Evolutionary conservation across 2,113 vertebrate genomes (phyloP).

Genomic region (Aegypius monachus): DNA sequence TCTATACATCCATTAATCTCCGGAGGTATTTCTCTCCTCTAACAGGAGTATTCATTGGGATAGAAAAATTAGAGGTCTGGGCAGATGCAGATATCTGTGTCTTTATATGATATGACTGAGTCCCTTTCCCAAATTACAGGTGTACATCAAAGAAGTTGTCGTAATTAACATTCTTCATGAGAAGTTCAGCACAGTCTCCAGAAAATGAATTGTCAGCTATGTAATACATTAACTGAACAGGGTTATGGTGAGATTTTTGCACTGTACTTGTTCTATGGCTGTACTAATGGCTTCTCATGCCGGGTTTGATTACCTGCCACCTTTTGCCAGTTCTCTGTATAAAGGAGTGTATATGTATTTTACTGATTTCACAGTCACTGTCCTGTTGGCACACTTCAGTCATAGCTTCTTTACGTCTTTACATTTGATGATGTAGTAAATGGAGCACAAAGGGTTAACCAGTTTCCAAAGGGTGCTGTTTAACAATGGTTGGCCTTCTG

Average conservation of each 20-base stretch:
- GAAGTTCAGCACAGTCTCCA: background rate
- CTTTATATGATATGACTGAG: background rate
- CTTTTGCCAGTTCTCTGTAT: background rate
- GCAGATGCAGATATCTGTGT: background rate
- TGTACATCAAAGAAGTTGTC: background rate
- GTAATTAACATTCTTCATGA: background rate
- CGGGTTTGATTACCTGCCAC: background rate
- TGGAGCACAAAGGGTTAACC: background rate
- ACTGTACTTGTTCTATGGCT: background rate
- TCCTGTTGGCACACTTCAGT: background rate
- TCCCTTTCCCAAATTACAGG: background rate
- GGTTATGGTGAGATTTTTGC: background rate
- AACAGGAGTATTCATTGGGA: background rate
- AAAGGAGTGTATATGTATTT: background rate
- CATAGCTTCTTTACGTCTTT: background rate
- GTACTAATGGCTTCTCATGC: background rate
- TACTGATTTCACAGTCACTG: background rate
- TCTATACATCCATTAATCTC: background rate
- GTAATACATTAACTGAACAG: background rate
- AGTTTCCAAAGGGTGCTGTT: background rate
- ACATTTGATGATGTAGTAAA: background rate
- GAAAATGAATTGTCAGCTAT: background rate
- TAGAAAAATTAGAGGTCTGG: background rate
- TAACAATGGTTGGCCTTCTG: slow-evolving; percentile 33
- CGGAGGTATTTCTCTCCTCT: background rate